These are phyloP conservation scores for Ormyrus nitidulus DNA, from an alignment of 2,888 invertebrate genomes.

Conservation along the genomic window DNA sequence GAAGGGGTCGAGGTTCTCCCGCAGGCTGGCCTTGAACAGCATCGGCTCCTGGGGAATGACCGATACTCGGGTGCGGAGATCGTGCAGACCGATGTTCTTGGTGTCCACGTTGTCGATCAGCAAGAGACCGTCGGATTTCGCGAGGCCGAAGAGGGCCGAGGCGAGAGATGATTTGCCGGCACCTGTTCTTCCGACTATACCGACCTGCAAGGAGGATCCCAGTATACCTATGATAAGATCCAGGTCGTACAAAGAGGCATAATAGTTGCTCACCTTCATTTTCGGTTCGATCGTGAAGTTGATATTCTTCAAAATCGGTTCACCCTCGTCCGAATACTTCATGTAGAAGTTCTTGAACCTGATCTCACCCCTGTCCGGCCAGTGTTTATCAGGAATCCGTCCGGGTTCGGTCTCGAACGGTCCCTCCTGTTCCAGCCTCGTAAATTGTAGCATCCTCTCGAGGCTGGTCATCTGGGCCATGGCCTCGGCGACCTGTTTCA, in stretches of 20 bases:
- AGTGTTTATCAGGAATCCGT: too few species aligned
- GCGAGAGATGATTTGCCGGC: constrained; percentile 91
- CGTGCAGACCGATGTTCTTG: constrained; percentile 83
- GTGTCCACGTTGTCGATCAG: constrained; percentile 86
- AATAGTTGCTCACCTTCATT: too few species aligned
- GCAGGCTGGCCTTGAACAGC: constrained; percentile 87
- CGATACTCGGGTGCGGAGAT: constrained; percentile 87
- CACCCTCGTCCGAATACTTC: too few species aligned
- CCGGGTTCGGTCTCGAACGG: too few species aligned
- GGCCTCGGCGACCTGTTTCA: constrained; percentile 87
- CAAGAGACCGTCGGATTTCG: constrained; percentile 86
- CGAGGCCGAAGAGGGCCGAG: constrained; percentile 88
- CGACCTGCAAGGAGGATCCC: constrained; percentile 74
- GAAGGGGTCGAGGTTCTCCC: constrained; percentile 91
- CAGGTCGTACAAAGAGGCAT: too few species aligned
- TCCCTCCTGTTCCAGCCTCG: too few species aligned
- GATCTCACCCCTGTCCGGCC: too few species aligned
- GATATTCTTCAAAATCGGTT: too few species aligned
- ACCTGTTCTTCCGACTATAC: constrained; percentile 91
- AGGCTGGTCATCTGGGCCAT: constrained; percentile 82
- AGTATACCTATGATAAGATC: too few species aligned
- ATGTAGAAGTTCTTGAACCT: too few species aligned
- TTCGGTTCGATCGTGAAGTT: too few species aligned
- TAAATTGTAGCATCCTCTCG: too few species aligned
- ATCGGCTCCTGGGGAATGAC: constrained; percentile 96